phyloP scores from a whole-genome alignment of 2,113 vertebrate species.

The Daboia siamensis region DNA sequence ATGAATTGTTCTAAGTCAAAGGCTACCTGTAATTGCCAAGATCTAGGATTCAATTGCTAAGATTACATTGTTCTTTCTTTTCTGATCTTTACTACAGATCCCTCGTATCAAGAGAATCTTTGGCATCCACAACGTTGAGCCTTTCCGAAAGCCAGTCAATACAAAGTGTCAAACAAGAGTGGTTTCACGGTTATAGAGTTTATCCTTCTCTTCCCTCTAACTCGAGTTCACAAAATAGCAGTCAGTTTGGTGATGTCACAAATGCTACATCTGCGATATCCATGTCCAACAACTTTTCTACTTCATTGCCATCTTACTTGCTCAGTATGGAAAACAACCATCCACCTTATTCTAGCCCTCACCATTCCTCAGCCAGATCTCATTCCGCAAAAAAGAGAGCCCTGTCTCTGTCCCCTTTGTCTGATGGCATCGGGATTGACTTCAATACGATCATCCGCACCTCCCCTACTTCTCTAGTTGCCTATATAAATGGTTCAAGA shows the following conservation, averaged over 20 bases:
- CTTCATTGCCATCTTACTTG: conserved; percentile 81
- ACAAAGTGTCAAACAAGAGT: conserved; percentile 81
- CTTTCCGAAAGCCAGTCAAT: conserved; percentile 83
- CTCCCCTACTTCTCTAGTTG: conserved; percentile 90
- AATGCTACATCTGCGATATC: conserved; percentile 70
- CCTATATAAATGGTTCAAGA: conserved; percentile 87
- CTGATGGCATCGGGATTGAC: conserved; percentile 87
- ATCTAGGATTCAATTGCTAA: conserved; percentile 12
- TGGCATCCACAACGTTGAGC: conserved; percentile 82
- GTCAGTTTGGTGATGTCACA: conserved; percentile 72
- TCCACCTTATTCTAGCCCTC: conserved; percentile 68
- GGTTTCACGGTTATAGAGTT: conserved; percentile 77
- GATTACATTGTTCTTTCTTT: conserved; percentile 14
- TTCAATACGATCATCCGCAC: conserved; percentile 92
- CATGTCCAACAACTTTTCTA: conserved; percentile 72
- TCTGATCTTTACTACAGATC: conserved; percentile 75
- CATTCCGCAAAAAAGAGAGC: conserved; percentile 82
- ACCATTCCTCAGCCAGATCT: conserved; percentile 66
- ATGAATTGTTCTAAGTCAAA: background rate
- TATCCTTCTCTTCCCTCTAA: conserved; percentile 72
- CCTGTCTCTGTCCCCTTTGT: conserved; percentile 84
- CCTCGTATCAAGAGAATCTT: conserved; percentile 78
- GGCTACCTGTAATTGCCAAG: background rate
- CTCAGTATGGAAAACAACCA: conserved; percentile 75
- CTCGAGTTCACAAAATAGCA: conserved; percentile 67